phyloP scores from a whole-genome alignment of 2,888 invertebrate genomes.

The Latrodectus hesperus region DNA sequence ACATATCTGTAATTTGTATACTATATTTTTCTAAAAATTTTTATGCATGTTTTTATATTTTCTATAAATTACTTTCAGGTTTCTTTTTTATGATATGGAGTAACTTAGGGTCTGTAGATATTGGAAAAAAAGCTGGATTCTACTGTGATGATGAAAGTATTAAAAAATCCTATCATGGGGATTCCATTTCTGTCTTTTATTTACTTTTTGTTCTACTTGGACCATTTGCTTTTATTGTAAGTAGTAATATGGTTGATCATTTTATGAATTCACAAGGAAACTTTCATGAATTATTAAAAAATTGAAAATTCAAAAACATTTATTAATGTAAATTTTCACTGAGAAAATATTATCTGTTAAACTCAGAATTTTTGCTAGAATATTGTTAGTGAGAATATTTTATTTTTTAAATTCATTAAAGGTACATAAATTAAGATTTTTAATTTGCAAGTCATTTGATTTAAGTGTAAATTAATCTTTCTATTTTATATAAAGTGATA shows the following conservation, averaged over 20 bases:
- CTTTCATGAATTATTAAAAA: no score
- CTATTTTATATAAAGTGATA: no score
- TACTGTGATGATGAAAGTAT: constrained; percentile 83
- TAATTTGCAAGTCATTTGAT: neutral
- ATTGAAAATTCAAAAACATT: no score
- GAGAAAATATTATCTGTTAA: no score
- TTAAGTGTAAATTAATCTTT: no score
- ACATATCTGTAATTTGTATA: no score
- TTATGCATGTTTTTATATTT: neutral
- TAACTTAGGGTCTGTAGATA: constrained; percentile 44
- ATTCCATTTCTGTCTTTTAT: constrained; percentile 80
- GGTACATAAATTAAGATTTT: neutral
- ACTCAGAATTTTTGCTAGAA: no score
- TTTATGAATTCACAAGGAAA: no score
- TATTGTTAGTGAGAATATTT: no score
- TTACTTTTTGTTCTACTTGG: constrained; percentile 79
- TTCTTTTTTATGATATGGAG: constrained; percentile 47
- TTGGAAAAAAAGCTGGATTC: constrained; percentile 77
- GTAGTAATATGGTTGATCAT: constrained; percentile 71
- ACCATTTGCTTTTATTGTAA: constrained; percentile 80
- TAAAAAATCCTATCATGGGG: constrained; percentile 81
- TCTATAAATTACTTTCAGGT: constrained; percentile 14
- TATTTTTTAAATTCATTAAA: neutral
- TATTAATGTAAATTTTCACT: no score
- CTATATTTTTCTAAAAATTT: neutral